Conservation (phyloP, 2,113 vertebrate genomes). For the Mus pahari region DNA sequence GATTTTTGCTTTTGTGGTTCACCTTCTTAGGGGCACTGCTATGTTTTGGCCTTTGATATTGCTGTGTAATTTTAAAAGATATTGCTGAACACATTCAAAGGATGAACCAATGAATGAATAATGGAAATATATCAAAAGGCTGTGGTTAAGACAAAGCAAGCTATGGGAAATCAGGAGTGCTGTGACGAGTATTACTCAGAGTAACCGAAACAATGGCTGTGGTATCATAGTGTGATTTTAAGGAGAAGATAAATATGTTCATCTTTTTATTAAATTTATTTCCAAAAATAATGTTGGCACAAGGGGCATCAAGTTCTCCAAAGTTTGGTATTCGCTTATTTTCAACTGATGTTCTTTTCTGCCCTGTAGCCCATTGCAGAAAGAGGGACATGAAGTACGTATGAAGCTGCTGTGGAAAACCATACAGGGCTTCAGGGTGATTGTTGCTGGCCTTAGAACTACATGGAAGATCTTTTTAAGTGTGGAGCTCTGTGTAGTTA, state of each 20-base stretch:
- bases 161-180: neutral
- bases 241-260: neutral
- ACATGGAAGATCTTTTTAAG: neutral
- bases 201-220: neutral
- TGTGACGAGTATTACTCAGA: neutral
- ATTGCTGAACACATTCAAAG: neutral
- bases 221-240: neutral
- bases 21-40: neutral
- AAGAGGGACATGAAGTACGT: neutral
- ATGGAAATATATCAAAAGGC: neutral
- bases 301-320: neutral
- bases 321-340: neutral
- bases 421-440: neutral
- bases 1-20: neutral
- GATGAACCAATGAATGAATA: neutral
- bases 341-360: neutral
- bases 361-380: neutral
- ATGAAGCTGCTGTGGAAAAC: neutral
- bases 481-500: no score
- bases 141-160: conserved; percentile 44
- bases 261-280: conserved; percentile 44
- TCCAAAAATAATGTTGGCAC: conserved; percentile 44
- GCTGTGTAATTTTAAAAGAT: conserved; percentile 9
- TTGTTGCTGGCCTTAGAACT: neutral
- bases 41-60: neutral